Evolutionary conservation across 2,113 vertebrate genomes (phyloP), one percentile per base, ranked within the genome.

Genomic region (Ptyas mucosa): DNA sequence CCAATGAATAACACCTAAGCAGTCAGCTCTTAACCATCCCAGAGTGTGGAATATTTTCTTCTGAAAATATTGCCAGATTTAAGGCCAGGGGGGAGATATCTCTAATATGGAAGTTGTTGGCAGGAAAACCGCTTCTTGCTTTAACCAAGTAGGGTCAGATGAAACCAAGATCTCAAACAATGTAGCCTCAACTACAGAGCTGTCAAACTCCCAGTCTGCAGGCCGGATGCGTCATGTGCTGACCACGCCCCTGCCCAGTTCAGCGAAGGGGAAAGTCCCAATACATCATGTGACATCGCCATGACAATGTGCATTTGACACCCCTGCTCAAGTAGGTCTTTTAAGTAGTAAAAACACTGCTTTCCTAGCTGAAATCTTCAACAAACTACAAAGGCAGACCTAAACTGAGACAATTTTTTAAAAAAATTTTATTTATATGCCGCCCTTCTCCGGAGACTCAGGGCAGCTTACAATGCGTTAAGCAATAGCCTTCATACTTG

Each of bases 281-380:
- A 18, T 15, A 54, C 0, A 15, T 18, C 53, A 54, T 0, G 11
- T 5, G 14, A 54, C 1, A 1, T 3, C 3, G 3, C 53, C 53
- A 4, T 54, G 14, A 5, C 53, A 54, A 5, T 54, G 2, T 54
- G 53, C 1, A 1, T 54, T 54, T 54, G 53, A 54, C 15, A 54
- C 14, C 53, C 15, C 53, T 54, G 53, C 53, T 88, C 8, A 46
- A 43, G 21, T 54, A 39, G 88, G 11, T 39, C 53, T 43, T 53
- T 89, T 57, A 57, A 34, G 34, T 21, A 39, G 24, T 43, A 39
- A 58, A 39, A 89, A 12, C 24, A n/a, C 43, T 64, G 43, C 43
- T 90, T 69, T 18, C 26, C 4, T 69, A 90, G 89, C 46, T 69
- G 52, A 75, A 51, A n/a, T 24, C 52, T 14, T 69, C 64, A 14